Percentiles rank a stretch among this genome's conserved stretches.
phyloP scores from a whole-genome alignment of 2,888 invertebrate species.

The Drosophila lacicola region DNA sequence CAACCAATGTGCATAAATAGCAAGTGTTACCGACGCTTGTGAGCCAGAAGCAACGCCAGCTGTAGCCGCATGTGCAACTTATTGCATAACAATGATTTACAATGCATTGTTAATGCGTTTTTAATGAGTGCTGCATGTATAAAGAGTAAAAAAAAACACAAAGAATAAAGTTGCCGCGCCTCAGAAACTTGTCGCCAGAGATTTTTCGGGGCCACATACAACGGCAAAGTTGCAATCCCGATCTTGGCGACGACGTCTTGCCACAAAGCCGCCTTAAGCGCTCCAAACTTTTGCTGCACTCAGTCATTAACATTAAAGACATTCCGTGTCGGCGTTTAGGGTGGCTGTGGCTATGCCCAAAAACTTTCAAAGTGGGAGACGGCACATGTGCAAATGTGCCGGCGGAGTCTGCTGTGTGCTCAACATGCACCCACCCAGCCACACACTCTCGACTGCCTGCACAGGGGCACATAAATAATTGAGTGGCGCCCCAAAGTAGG shows the following conservation, averaged over 20 bases:
- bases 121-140: constrained; percentile 66
- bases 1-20: too few species aligned
- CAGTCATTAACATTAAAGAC: constrained; percentile 77
- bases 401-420: constrained; percentile 4
- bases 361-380: constrained; percentile 25
- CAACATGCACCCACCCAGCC: not conserved
- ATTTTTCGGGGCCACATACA: constrained; percentile 39
- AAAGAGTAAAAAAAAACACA: constrained; percentile 24
- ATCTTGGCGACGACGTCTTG: constrained; percentile 47
- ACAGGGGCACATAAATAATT: constrained; percentile 74
- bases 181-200: constrained; percentile 64
- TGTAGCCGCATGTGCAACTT: constrained; percentile 46
- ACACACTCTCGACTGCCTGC: constrained; percentile 25
- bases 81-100: constrained; percentile 67
- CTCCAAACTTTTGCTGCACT: constrained; percentile 64
- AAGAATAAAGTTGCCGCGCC: constrained; percentile 45
- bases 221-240: constrained; percentile 58
- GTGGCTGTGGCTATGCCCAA: constrained; percentile 5
- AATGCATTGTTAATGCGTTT: constrained; percentile 75
- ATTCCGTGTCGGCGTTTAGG: constrained; percentile 55
- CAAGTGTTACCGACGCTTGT: too few species aligned
- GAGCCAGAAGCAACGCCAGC: constrained; percentile 8
- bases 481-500: constrained; percentile 74
- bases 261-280: constrained; percentile 75
- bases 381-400: constrained; percentile 40